A percentile compares a stretch with the other conserved stretches of the same genome.
phyloP scores from a whole-genome alignment of 2,113 vertebrate species.

The Xyliphius kryptos region DNA sequence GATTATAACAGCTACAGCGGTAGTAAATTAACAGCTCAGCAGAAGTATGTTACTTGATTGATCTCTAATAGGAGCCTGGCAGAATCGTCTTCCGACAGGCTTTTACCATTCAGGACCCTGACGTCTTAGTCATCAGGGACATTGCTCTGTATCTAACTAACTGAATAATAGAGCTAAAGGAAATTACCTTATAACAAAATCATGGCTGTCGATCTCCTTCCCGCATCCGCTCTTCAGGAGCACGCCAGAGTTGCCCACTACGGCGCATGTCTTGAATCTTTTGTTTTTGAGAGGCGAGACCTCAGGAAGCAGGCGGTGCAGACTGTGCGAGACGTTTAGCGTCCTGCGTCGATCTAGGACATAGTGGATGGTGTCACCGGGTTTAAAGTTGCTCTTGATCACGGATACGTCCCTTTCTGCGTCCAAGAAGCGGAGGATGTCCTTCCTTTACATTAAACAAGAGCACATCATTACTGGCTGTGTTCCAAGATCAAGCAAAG shows the following conservation, averaged over 20 bases:
- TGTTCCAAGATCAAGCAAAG: too few species aligned
- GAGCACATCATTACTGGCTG: too few species aligned
- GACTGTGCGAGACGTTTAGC: slow-evolving; percentile 73
- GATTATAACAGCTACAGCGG: too few species aligned
- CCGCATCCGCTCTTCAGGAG: slow-evolving; percentile 77
- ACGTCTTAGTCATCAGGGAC: slow-evolving; percentile 2
- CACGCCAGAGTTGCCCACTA: slow-evolving; percentile 83
- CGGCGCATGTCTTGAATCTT: slow-evolving; percentile 76
- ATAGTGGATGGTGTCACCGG: slow-evolving; percentile 80
- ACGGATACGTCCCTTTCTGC: slow-evolving; percentile 81
- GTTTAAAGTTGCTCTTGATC: slow-evolving; percentile 81
- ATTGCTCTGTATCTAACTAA: slow-evolving; percentile 12
- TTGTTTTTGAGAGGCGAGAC: slow-evolving; percentile 83
- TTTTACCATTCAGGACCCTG: slow-evolving; percentile 27
- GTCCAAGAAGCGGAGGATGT: slow-evolving; percentile 79
- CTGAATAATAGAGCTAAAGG: slow-evolving; percentile 19
- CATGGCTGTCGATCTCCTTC: slow-evolving; percentile 78
- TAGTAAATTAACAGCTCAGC: slow-evolving; percentile 22
- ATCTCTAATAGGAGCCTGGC: slow-evolving; percentile 10
- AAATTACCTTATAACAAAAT: slow-evolving; percentile 79
- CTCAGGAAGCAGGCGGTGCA: slow-evolving; percentile 79
- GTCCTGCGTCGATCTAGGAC: slow-evolving; percentile 78
- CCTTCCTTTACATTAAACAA: too few species aligned
- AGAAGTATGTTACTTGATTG: slow-evolving; percentile 20
- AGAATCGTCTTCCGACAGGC: slow-evolving; percentile 1